Base-by-base conservation (phyloP, 1,140 invertebrate genomes). In the Trichoplusia ni region DNA sequence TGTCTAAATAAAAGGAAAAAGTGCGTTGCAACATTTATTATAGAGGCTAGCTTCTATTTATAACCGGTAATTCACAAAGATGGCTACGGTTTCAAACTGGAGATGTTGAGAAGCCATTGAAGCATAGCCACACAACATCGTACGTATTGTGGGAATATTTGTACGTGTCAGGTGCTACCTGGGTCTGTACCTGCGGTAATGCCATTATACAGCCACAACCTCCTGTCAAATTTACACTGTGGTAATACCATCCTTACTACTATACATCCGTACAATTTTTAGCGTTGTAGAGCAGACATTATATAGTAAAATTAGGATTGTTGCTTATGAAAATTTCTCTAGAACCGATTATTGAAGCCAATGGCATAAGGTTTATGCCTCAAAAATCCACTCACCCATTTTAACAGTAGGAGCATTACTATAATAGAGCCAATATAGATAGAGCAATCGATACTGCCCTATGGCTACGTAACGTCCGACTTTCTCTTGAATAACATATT, bases 121-220 rank as follows among this genome's bases (percentile, higher is more conserved):
- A 2, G 35, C 35, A 40, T 40, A 37, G 46, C 44, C 13, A 23
- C 59, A 38, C 33, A n/a, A 23, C 44, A 31, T 56, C 51, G 18
- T 33, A 40, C 19, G 21, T 13, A 37, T 49, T 62, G 42, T 68
- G 59, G 53, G 63, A 75, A 66, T 64, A 62, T 68, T 51, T 64
- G 69, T 69, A 71, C 74, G 81, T 79, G 81, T 79, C 82, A 82
- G 82, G 80, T 84, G 84, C 71, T 79, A 74, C 70, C 71, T 75
- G 65, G 73, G 67, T 40, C 33, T 54, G 56, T 84, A 84, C 84
- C 81, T 87, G 81, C 65, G 60, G 56, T 71, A 61, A 56, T 69
- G 38, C 67, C 61, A 76, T 74, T 77, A 64, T 74, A 23, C 64
- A 56, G 54, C 29, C 54, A 21, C 51, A 47, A 18, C 53, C 31